phyloP scores from a whole-genome alignment of 2,797 vertebrate genomes.

The Mastacembelus armatus region DNA sequence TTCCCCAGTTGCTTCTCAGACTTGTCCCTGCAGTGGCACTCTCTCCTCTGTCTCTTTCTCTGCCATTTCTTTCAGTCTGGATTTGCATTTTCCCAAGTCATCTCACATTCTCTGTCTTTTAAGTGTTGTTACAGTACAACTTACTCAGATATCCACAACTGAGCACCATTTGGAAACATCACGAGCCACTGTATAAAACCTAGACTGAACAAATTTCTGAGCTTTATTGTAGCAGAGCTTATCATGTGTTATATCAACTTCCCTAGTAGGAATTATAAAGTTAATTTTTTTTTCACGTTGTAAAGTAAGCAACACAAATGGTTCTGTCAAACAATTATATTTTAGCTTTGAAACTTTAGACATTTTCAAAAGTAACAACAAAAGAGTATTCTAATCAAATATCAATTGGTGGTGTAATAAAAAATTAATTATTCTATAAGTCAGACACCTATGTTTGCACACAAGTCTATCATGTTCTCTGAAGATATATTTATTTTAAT shows the following conservation, averaged over 20 bases:
- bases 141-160: slow-evolving; percentile 17
- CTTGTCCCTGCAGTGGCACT: slow-evolving; percentile 46
- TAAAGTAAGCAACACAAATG: not conserved
- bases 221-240: not conserved
- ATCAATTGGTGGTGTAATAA: too few relatives aligned
- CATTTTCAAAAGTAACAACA: not conserved
- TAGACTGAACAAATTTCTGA: not conserved
- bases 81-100: slow-evolving; percentile 50
- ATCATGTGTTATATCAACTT: not conserved
- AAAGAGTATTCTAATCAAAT: not conserved
- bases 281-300: not conserved
- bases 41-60: slow-evolving; percentile 38
- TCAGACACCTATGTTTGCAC: not conserved
- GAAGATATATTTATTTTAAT: slow-evolving; percentile 9
- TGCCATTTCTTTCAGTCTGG: slow-evolving; percentile 44
- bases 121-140: slow-evolving; percentile 33
- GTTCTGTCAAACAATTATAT: not conserved
- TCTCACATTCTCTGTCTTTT: slow-evolving; percentile 25
- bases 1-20: slow-evolving; percentile 58
- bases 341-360: too few relatives aligned
- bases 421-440: too few relatives aligned
- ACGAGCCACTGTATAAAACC: not conserved
- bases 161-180: slow-evolving; percentile 7
- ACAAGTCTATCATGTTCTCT: too few relatives aligned
- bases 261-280: not conserved